Evolutionary conservation across 2,113 vertebrate genomes (phyloP), one percentile per base, ranked within the genome.

Genomic region (Zosterops lateralis): DNA sequence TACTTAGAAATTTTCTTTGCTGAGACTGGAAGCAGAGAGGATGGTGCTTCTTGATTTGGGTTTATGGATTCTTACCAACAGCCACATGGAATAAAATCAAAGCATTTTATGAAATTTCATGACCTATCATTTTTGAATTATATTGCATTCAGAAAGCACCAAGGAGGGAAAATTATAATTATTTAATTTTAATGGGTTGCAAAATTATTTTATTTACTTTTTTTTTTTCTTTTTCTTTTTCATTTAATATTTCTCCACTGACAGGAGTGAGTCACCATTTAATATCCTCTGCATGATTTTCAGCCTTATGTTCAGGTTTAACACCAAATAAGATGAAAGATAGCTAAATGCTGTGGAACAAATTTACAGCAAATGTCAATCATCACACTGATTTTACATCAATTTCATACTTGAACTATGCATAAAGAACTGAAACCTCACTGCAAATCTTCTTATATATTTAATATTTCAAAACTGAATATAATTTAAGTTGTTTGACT

Each of bases 381-480:
- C 64, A 76, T 85, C 67, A 50, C 58, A 73, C 34, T 19, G 71
- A 83, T 85, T 92, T 96, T 92, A 88, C 50, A 88, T 58, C 54
- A 61, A 83, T 91, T 88, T 91, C 36, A 47, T 90, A 73, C 38
- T 85, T 90, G 56, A 92, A 78, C 42, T 79, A 45, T 40, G 21
- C 32, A 87, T 80, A 88, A 87, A 32, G 34, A 91, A 29, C 47
- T 58, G 24, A 83, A 84, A 83, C 58, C 17, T 61, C 42, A 18
- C 31, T 74, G 90, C 13, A 36, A 54, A 51, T 86, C 75, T 91
- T 79, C 21, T 34, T 42, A 50, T 85, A 42, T 79, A 87, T 87
- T 89, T 92, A 94, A 84, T 92, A 84, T 87, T 90, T 58, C 38
- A 61, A 42, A n/a, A 73, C 36, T 70, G 85, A 78, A 82, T 76